Percentiles rank a stretch among this genome's conserved stretches.
Evolutionary conservation across 53 echinoderm and acorn worm genomes (phyloP).

Genomic region (Echinometra lucunter): DNA sequence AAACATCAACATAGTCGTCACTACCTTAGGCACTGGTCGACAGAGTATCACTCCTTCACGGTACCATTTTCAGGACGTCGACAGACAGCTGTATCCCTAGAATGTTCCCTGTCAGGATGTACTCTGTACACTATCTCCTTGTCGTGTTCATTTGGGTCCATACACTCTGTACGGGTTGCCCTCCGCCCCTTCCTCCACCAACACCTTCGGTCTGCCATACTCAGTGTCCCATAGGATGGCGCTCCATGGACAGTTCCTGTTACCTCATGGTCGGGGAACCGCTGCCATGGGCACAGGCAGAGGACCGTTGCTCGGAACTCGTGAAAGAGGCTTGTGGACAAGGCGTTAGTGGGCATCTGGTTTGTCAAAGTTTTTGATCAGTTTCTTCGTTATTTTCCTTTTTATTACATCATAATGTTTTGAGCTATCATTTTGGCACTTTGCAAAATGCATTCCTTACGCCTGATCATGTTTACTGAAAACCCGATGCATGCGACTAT

Average conservation of each 20-base stretch:
- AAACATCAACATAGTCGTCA: background rate
- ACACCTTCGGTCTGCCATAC: constrained; percentile 18
- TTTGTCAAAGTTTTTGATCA: background rate
- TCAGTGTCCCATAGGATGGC: constrained; percentile 14
- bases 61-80: background rate
- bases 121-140: background rate
- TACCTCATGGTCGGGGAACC: constrained; percentile 15
- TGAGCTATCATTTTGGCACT: too few species aligned
- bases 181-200: background rate
- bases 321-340: constrained; percentile 14
- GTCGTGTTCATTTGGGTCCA: too few species aligned
- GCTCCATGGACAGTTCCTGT: background rate
- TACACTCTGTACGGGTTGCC: background rate
- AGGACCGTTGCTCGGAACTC: background rate
- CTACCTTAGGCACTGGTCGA: background rate
- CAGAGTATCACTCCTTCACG: background rate
- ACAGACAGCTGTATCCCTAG: background rate
- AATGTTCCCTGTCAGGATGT: background rate
- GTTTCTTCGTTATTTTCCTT: background rate
- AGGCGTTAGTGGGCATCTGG: constrained; percentile 19
- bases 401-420: too few species aligned
- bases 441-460: too few species aligned
- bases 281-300: constrained; percentile 11
- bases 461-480: too few species aligned
- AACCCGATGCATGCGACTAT: too few species aligned